Conservation (phyloP, 1,140 invertebrate genomes). For the Bombus cullumanus region DNA sequence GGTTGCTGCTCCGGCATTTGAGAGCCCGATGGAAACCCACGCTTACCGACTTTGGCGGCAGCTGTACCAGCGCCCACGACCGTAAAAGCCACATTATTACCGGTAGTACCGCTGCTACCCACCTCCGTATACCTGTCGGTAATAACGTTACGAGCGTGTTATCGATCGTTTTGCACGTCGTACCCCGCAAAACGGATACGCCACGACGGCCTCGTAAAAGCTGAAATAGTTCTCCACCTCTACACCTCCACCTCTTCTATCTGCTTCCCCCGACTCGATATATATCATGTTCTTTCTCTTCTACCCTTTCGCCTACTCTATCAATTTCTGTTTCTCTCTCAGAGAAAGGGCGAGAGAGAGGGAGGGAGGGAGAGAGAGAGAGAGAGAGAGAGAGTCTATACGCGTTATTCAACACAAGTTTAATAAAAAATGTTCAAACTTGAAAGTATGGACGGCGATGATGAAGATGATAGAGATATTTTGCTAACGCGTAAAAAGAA, state of each 20-base stretch:
- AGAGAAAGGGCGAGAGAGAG: too few species aligned
- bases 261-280: neutral
- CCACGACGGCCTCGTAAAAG: slow-evolving; percentile 69
- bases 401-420: too few species aligned
- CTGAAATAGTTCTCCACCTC: slow-evolving; percentile 57
- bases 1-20: slow-evolving; percentile 49
- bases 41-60: slow-evolving; percentile 64
- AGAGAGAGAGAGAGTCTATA: too few species aligned
- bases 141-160: slow-evolving; percentile 78
- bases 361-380: too few species aligned
- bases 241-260: neutral
- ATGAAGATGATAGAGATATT: too few species aligned
- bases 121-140: slow-evolving; percentile 72
- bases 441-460: neutral
- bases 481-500: neutral
- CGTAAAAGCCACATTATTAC: slow-evolving; percentile 78
- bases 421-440: slow-evolving; percentile 9
- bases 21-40: slow-evolving; percentile 56
- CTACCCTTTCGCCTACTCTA: neutral
- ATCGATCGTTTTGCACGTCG: slow-evolving; percentile 78
- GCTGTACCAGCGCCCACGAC: slow-evolving; percentile 66
- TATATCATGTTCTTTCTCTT: neutral
- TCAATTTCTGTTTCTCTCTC: neutral
- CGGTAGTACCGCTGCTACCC: slow-evolving; percentile 74
- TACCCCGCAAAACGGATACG: slow-evolving; percentile 76